A percentile compares a stretch with the other conserved stretches of the same genome.
Evolutionary conservation across 2,888 invertebrate species (phyloP).

Genomic region (Agrilus cyanescens): DNA sequence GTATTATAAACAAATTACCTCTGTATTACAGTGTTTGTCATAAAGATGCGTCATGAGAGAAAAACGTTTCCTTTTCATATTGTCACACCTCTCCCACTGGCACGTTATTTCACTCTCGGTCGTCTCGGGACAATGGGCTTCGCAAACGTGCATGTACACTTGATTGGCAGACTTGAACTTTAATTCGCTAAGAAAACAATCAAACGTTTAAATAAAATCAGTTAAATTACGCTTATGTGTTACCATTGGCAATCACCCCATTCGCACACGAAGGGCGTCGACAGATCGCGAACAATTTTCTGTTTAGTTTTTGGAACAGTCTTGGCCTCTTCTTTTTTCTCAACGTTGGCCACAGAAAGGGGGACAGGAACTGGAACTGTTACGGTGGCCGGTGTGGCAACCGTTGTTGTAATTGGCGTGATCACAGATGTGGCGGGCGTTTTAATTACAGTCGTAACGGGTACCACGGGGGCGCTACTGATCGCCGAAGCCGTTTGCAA

Average conservation of each 20-base stretch:
- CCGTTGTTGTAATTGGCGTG: conserved; percentile 18
- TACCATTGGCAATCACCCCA: conserved; percentile 78
- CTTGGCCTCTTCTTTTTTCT: conserved; percentile 21
- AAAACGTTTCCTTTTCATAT: conserved; percentile 78
- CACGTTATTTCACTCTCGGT: conserved; percentile 64
- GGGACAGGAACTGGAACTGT: conserved; percentile 16
- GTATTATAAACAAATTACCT: conserved; percentile 38
- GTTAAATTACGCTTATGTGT: neutral
- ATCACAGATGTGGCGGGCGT: conserved; percentile 15
- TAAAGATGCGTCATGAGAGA: conserved; percentile 94
- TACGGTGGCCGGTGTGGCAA: conserved; percentile 18
- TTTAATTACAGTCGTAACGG: conserved; percentile 27
- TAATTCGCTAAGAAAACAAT: conserved; percentile 35
- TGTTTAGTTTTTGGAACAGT: conserved; percentile 15
- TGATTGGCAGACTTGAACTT: conserved; percentile 63
- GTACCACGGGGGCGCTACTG: conserved; percentile 35
- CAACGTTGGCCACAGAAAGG: conserved; percentile 15
- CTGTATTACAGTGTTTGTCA: conserved; percentile 85
- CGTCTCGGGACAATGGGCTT: conserved; percentile 64
- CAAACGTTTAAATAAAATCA: conserved; percentile 4
- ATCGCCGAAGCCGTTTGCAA: conserved; percentile 37
- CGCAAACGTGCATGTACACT: conserved; percentile 80
- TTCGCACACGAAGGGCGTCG: conserved; percentile 67
- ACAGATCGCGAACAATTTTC: conserved; percentile 33
- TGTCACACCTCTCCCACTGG: conserved; percentile 85